phyloP scores from a whole-genome alignment of 2,113 vertebrate genomes.

The Barbus barbus region DNA sequence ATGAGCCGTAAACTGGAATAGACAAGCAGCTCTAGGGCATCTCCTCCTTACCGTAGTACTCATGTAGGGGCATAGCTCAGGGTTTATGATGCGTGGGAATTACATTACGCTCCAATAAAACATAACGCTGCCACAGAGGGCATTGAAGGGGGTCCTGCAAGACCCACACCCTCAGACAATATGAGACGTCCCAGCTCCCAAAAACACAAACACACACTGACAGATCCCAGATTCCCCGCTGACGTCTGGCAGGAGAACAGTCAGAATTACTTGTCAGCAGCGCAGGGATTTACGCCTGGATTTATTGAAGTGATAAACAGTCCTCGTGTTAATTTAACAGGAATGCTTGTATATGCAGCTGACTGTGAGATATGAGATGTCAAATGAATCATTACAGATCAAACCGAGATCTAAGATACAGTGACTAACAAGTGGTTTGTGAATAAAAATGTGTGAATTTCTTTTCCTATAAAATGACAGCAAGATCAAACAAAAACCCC shows the following conservation, averaged over 20 bases:
- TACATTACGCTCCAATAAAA: conserved; percentile 55
- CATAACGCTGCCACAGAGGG: neutral
- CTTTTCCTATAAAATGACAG: neutral
- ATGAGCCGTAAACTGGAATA: conserved; percentile 35
- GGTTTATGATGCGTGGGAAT: conserved; percentile 56
- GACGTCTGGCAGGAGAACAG: conserved; percentile 18
- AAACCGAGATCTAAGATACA: neutral
- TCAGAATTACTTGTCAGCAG: neutral
- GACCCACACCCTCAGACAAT: conserved; percentile 9
- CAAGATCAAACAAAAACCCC: neutral
- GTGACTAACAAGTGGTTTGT: neutral
- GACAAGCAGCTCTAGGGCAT: neutral
- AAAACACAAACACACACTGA: conserved; percentile 13
- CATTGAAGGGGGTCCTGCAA: conserved; percentile 21
- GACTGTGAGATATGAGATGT: neutral
- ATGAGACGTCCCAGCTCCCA: neutral
- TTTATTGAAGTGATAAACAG: conserved; percentile 35
- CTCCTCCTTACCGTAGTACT: neutral
- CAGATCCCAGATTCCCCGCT: neutral
- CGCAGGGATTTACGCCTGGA: conserved; percentile 31
- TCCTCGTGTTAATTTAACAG: conserved; percentile 27
- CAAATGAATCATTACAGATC: neutral
- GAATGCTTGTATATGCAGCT: conserved; percentile 8
- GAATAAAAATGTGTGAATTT: neutral
- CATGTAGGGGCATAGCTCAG: conserved; percentile 30